Conservation (phyloP, 2,797 vertebrate genomes). For the Onychomys leucogaster region DNA sequence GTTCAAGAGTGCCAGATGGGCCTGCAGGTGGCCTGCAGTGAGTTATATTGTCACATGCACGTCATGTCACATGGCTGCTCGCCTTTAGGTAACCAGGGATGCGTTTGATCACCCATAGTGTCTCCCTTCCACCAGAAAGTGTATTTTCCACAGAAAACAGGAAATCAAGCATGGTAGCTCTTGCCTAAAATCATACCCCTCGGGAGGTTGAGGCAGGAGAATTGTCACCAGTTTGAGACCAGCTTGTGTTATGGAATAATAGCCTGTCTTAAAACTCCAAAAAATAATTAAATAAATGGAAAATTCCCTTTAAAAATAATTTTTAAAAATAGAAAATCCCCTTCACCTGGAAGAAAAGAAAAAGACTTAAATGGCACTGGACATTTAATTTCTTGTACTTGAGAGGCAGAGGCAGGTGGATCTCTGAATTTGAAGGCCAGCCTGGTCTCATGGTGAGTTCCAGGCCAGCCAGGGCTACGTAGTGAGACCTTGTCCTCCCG, state of each 20-base stretch:
- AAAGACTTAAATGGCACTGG: neutral
- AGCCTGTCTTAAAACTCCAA: neutral
- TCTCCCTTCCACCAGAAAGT: neutral
- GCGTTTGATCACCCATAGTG: neutral
- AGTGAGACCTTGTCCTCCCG: neutral
- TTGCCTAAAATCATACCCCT: neutral
- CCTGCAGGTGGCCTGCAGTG: neutral
- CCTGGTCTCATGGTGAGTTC: neutral
- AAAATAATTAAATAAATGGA: slow-evolving; percentile 46
- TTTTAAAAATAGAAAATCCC: slow-evolving; percentile 69
- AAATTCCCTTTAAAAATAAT: slow-evolving; percentile 72
- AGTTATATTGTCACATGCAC: neutral
- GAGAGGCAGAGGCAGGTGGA: neutral
- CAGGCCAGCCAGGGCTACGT: neutral
- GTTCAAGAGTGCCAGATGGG: neutral
- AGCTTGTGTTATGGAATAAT: neutral
- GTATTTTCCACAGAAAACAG: slow-evolving; percentile 72
- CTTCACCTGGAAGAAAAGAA: slow-evolving; percentile 56
- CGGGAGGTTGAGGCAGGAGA: neutral
- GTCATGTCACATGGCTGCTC: neutral
- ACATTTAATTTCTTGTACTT: neutral
- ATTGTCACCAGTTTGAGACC: neutral
- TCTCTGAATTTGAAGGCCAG: neutral
- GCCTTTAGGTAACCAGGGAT: neutral
- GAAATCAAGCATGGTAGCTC: slow-evolving; percentile 19